Conservation (phyloP, 2,113 vertebrate genomes). For the Antennarius striatus region DNA sequence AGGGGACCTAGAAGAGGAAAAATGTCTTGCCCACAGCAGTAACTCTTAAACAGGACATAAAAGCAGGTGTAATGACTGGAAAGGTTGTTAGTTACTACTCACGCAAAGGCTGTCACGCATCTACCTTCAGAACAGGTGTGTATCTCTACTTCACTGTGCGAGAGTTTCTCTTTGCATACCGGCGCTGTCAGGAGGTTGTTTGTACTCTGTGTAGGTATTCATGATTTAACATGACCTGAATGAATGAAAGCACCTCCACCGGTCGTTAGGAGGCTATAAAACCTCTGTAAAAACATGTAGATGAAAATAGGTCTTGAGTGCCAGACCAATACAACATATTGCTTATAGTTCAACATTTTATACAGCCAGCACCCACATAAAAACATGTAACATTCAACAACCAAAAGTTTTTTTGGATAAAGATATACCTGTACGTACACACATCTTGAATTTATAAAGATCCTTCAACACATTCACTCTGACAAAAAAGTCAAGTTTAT, state of each 20-base stretch:
- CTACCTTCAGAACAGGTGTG: conserved; percentile 67
- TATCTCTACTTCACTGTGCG: conserved; percentile 19
- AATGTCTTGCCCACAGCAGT: conserved; percentile 64
- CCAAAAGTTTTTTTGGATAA: background rate
- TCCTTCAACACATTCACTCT: no score
- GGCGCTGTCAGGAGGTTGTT: conserved; percentile 22
- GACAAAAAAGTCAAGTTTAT: no score
- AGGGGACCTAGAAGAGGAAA: background rate
- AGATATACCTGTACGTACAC: no score
- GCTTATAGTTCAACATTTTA: background rate
- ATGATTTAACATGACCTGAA: conserved; percentile 30
- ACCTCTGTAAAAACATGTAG: background rate
- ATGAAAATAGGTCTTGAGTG: background rate
- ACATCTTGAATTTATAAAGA: no score
- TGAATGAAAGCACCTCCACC: background rate
- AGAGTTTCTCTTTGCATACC: conserved; percentile 46
- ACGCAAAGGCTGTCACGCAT: conserved; percentile 69
- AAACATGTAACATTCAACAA: conserved; percentile 1
- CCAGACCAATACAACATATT: background rate
- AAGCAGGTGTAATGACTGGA: conserved; percentile 75
- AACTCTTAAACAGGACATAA: conserved; percentile 68
- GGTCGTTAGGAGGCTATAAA: conserved; percentile 9
- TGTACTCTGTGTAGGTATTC: conserved; percentile 33
- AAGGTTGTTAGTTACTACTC: conserved; percentile 63
- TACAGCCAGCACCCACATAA: background rate